Evolutionary conservation across 1,140 invertebrate genomes (phyloP), one percentile per base, ranked within the genome.

Genomic region (Cotesia chilonis): DNA sequence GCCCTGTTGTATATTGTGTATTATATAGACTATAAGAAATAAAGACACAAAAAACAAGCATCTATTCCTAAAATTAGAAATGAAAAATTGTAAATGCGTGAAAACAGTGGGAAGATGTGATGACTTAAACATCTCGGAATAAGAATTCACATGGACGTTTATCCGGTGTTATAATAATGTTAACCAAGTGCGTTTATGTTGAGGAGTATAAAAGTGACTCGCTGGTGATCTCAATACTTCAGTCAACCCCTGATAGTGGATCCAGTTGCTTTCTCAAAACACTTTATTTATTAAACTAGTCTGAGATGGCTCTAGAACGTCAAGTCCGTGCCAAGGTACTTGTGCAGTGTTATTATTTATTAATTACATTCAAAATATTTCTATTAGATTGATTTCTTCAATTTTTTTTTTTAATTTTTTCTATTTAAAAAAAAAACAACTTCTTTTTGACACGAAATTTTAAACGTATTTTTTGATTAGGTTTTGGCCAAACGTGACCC

Each of bases 401-500:
- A 28, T 28, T 28, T 28, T 28, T 28, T 28, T 28, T 28, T 2
- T 28, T 2, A 2, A 28, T 28, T 28, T 28, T 28, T 28, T 28
- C 1, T 28, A 28, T 28, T 28, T 14, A 14, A 14, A 14, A 14
- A 28, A 2, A 28, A 28, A 28, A 28, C 0, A 28, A 28, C 1
- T 28, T 28, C 0, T 28, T 28, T 28, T 28, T 28, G 28, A 28
- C 28, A 28, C 28, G 28, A 28, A 28, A 28, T 28, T 28, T 28
- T 28, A 28, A 28, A 28, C 28, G 3, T 52, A 57, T 69, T 35
- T 64, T 6, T 5, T 59, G 41, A 7, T 5, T 84, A 96, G 94
- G 90, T 95, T 78, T 90, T 92, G 76, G 91, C 91, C 20, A 96
- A 97, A 88, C 90, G 95, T 68, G 93, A 96, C 81, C 91, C 93